Conservation (phyloP, 2,888 invertebrate species). For the Yponomeuta plumbellus region DNA sequence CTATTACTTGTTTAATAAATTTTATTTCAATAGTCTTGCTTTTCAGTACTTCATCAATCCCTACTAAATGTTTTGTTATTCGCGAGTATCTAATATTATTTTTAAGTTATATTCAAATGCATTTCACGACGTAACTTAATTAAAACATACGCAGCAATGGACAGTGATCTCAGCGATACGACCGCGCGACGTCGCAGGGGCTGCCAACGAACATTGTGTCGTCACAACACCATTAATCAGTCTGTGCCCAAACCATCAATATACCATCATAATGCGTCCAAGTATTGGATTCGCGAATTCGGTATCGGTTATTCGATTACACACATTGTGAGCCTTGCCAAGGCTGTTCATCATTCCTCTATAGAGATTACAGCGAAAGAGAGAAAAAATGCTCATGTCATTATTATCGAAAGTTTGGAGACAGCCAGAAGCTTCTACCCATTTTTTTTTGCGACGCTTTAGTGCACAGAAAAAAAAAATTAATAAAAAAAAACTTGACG, state of each 20-base stretch:
- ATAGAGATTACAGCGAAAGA: not conserved
- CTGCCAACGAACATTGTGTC: constrained; percentile 47
- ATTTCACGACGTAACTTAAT: too few species aligned
- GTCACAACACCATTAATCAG: constrained; percentile 71
- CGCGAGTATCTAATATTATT: too few species aligned
- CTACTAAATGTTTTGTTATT: too few species aligned
- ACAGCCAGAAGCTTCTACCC: not conserved
- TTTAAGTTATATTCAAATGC: too few species aligned
- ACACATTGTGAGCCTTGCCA: constrained; percentile 15
- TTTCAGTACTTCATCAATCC: too few species aligned
- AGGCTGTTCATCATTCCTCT: constrained; percentile 7
- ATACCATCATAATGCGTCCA: constrained; percentile 50
- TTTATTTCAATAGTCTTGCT: too few species aligned
- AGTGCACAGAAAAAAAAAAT: too few species aligned
- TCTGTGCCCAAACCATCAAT: constrained; percentile 45
- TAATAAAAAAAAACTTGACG: too few species aligned
- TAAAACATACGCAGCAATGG: not conserved
- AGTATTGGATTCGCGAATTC: constrained; percentile 67
- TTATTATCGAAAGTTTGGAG: not conserved
- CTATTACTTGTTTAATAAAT: too few species aligned
- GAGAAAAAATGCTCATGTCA: not conserved
- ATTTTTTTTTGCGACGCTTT: not conserved
- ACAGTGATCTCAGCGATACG: not conserved
- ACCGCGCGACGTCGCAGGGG: not conserved
- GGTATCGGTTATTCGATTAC: constrained; percentile 67